These are phyloP conservation scores for Cylloceria caligata DNA, from an alignment of 2,888 invertebrate genomes.

Conservation along the genomic window DNA sequence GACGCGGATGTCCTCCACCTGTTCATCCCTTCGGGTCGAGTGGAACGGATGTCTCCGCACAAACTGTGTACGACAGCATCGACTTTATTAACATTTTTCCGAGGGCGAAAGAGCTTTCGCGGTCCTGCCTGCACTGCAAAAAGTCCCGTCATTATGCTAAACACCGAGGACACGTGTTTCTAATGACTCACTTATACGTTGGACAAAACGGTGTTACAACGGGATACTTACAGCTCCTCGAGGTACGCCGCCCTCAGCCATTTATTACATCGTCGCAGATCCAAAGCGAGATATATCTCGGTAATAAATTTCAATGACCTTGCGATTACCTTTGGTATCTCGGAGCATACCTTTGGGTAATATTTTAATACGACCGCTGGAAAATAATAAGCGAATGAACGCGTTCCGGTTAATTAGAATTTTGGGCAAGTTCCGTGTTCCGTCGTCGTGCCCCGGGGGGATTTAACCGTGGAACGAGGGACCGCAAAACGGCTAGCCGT, in stretches of 20 bases:
- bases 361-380: conserved; percentile 30
- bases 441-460: not conserved
- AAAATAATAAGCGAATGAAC: conserved; percentile 47
- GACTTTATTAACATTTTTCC: conserved; percentile 76
- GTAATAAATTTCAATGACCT: conserved; percentile 66
- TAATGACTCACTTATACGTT: conserved; percentile 80
- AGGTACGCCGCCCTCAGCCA: not conserved
- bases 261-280: conserved; percentile 15
- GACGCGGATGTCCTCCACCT: conserved; percentile 62
- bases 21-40: conserved; percentile 40
- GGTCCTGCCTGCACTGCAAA: conserved; percentile 60
- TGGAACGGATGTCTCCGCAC: conserved; percentile 37
- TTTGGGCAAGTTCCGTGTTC: conserved; percentile 35
- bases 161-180: conserved; percentile 80
- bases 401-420: conserved; percentile 60
- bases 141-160: conserved; percentile 80
- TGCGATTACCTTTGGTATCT: conserved; percentile 31
- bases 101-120: conserved; percentile 50
- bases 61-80: conserved; percentile 68
- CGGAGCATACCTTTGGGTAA: conserved; percentile 29
- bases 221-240: not conserved
- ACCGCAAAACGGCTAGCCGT: conserved; percentile 9
- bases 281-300: conserved; percentile 21
- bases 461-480: not conserved
- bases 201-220: conserved; percentile 67